A percentile compares a stretch with the other conserved stretches of the same genome.
Evolutionary conservation across 2,888 invertebrate genomes (phyloP).

Genomic region (Perizoma flavofasciatum): DNA sequence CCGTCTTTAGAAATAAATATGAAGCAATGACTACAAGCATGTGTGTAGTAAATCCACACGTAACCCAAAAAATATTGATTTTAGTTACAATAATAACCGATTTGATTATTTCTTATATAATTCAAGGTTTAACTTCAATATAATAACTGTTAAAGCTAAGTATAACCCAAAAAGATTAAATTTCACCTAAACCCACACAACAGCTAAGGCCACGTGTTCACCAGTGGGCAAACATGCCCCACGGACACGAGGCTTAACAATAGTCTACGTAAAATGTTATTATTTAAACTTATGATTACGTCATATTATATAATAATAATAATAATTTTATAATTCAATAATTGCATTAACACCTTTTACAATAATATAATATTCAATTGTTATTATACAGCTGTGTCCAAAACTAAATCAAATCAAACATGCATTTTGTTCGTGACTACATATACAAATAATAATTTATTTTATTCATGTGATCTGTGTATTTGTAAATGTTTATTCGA

Average conservation of each 20-base stretch:
- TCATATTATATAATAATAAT: too few relatives aligned
- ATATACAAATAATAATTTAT: constrained; percentile 9
- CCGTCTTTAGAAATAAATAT: too few relatives aligned
- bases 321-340: background rate
- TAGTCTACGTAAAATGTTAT: constrained; percentile 19
- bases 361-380: constrained; percentile 6
- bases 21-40: too few relatives aligned
- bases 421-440: constrained; percentile 14
- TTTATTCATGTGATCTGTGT: constrained; percentile 12
- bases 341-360: constrained; percentile 8
- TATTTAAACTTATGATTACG: constrained; percentile 15
- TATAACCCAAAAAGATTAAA: constrained; percentile 34
- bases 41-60: too few relatives aligned
- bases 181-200: constrained; percentile 38
- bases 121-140: constrained; percentile 9
- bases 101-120: too few relatives aligned
- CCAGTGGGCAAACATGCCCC: too few relatives aligned
- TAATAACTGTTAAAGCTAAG: constrained; percentile 20
- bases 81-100: background rate
- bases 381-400: constrained; percentile 11
- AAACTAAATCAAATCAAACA: background rate
- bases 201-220: constrained; percentile 4
- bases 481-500: constrained; percentile 33
- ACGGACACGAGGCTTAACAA: too few relatives aligned
- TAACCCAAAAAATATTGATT: background rate